Evolutionary conservation across 2,797 vertebrate genomes (phyloP).

Genomic region (Chrosomus eos): DNA sequence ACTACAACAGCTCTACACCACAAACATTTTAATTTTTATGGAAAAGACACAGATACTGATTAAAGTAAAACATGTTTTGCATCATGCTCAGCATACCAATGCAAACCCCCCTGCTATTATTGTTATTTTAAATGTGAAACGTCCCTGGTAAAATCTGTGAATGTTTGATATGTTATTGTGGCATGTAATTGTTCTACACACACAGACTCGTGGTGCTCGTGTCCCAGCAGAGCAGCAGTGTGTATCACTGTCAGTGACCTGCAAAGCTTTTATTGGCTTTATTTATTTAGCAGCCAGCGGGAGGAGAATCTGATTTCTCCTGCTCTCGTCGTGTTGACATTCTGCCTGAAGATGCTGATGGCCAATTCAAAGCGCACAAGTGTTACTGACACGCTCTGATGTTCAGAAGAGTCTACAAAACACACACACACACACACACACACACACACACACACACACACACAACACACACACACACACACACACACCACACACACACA

Average conservation of each 20-base stretch:
- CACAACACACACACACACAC: not conserved
- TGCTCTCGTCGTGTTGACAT: slow-evolving; percentile 26
- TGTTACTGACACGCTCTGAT: not conserved
- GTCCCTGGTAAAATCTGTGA: not conserved
- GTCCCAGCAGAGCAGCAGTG: not conserved
- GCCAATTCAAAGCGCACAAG: not conserved
- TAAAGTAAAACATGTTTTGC: not conserved
- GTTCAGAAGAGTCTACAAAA: not conserved
- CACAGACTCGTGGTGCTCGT: not conserved
- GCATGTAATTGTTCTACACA: not conserved
- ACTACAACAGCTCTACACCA: not conserved
- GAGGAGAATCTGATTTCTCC: slow-evolving; percentile 30
- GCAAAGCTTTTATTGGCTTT: slow-evolving; percentile 37
- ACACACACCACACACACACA: too few relatives aligned
- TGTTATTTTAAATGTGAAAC: not conserved
- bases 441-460: not conserved
- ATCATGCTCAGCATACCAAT: not conserved
- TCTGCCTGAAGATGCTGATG: slow-evolving; percentile 20
- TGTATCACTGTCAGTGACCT: slow-evolving; percentile 14
- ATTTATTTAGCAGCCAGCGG: slow-evolving; percentile 29
- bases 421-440: not conserved
- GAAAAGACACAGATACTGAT: not conserved
- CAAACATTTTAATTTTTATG: too few relatives aligned
- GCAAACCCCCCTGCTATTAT: slow-evolving; percentile 6
- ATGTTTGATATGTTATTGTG: not conserved